A percentile compares a stretch with the other conserved stretches of the same genome.
These are phyloP conservation scores for Pangasius larnaudii DNA, from an alignment of 2,797 vertebrate genomes.

Conservation along the genomic window DNA sequence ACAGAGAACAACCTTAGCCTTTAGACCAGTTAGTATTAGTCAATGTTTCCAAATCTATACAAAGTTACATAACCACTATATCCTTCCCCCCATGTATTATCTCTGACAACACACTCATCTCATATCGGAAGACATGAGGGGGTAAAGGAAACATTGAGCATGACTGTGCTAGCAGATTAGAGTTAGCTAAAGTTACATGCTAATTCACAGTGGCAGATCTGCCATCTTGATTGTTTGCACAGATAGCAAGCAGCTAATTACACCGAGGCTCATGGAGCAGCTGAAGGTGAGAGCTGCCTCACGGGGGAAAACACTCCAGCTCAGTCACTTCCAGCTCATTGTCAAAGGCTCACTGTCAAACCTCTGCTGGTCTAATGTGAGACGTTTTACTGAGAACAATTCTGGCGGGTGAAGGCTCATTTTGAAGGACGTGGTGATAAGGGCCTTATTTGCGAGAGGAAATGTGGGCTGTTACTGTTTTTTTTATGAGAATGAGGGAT, in stretches of 20 bases:
- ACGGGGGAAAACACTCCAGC: slow-evolving; percentile 41
- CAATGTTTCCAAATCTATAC: slow-evolving; percentile 12
- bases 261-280: slow-evolving; percentile 36
- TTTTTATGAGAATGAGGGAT: neutral
- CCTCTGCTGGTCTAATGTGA: slow-evolving; percentile 36
- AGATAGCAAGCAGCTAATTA: slow-evolving; percentile 46
- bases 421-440: slow-evolving; percentile 26
- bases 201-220: slow-evolving; percentile 58
- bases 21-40: neutral
- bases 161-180: slow-evolving; percentile 48
- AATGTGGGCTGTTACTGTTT: slow-evolving; percentile 11
- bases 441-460: slow-evolving; percentile 1
- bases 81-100: slow-evolving; percentile 30
- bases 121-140: slow-evolving; percentile 44
- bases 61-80: slow-evolving; percentile 29
- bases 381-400: slow-evolving; percentile 34
- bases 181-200: slow-evolving; percentile 45
- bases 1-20: neutral
- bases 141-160: slow-evolving; percentile 42
- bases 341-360: slow-evolving; percentile 50
- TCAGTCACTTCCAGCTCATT: slow-evolving; percentile 53
- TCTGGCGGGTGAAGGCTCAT: slow-evolving; percentile 38
- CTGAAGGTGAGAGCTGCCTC: slow-evolving; percentile 55
- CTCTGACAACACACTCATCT: slow-evolving; percentile 42
- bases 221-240: slow-evolving; percentile 57